A percentile compares a stretch with the other conserved stretches of the same genome.
Evolutionary conservation across 2,797 vertebrate genomes (phyloP).

Genomic region (Paramormyrops hopkinsi): DNA sequence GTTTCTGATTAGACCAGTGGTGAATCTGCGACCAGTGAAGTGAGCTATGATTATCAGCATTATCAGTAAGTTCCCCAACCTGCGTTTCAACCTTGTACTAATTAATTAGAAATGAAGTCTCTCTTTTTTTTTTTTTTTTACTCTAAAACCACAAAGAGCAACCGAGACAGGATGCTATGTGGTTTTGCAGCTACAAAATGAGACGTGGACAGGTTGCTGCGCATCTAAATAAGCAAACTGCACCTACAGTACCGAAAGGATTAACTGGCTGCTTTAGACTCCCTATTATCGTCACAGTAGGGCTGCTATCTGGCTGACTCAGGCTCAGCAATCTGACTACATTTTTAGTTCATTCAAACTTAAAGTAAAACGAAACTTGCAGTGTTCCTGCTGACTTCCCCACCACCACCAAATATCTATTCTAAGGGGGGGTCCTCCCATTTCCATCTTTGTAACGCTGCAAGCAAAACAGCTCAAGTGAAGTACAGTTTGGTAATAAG

Average conservation of each 20-base stretch:
- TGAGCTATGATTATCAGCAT: not conserved
- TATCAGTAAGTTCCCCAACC: slow-evolving; percentile 15
- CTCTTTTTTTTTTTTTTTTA: slow-evolving; percentile 6
- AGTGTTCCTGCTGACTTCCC: not conserved
- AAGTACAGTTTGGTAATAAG: not conserved
- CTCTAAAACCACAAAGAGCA: slow-evolving; percentile 16
- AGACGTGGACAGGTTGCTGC: not conserved
- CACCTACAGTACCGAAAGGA: not conserved
- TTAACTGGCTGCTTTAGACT: not conserved
- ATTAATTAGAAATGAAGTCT: slow-evolving; percentile 15
- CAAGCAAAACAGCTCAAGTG: not conserved
- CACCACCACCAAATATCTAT: not conserved
- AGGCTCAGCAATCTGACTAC: not conserved
- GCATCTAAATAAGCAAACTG: not conserved
- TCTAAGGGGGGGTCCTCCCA: not conserved
- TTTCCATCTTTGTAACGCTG: not conserved
- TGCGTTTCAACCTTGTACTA: not conserved
- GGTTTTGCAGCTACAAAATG: slow-evolving; percentile 18
- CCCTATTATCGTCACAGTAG: not conserved
- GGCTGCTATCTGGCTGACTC: not conserved
- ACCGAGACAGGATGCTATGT: slow-evolving; percentile 18
- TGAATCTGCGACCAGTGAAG: not conserved
- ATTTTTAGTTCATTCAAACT: not conserved
- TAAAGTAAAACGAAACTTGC: not conserved
- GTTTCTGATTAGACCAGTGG: not conserved